Conservation (phyloP, 1,140 invertebrate genomes). For the Melipona quadrifasciata region DNA sequence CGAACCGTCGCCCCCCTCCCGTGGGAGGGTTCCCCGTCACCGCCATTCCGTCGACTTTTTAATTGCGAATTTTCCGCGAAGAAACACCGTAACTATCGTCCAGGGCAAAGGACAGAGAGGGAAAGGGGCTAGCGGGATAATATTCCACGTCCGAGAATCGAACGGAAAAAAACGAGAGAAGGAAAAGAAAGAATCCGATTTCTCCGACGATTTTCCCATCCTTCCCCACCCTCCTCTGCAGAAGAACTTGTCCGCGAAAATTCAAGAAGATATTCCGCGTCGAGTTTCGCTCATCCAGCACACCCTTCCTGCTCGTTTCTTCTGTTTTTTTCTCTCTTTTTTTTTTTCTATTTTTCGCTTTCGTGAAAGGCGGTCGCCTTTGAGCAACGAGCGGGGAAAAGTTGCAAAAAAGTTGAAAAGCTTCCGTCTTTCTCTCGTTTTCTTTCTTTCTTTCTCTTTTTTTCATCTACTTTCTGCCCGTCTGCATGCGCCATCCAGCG, state of each 20-base stretch:
- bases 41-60: conserved; percentile 12
- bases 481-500: conserved; percentile 1
- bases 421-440: background rate
- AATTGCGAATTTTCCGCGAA: conserved; percentile 25
- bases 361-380: conserved; percentile 40
- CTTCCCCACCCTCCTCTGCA: background rate
- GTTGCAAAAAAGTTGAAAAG: conserved; percentile 54
- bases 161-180: background rate
- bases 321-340: background rate
- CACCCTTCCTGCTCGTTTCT: background rate
- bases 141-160: background rate
- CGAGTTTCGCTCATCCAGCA: conserved; percentile 3
- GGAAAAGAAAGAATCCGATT: background rate
- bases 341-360: background rate
- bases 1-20: background rate
- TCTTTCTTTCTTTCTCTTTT: too few relatives aligned
- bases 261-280: conserved; percentile 4
- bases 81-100: conserved; percentile 18
- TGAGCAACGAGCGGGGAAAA: conserved; percentile 37
- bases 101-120: background rate
- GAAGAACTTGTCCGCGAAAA: conserved; percentile 25
- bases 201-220: background rate
- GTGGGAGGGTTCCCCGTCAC: background rate
- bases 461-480: background rate
- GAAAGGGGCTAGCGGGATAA: background rate